Percentiles rank a stretch among this genome's conserved stretches.
These are phyloP conservation scores for Drosophila leonis DNA, from an alignment of 2,888 invertebrate species.

Conservation along the genomic window DNA sequence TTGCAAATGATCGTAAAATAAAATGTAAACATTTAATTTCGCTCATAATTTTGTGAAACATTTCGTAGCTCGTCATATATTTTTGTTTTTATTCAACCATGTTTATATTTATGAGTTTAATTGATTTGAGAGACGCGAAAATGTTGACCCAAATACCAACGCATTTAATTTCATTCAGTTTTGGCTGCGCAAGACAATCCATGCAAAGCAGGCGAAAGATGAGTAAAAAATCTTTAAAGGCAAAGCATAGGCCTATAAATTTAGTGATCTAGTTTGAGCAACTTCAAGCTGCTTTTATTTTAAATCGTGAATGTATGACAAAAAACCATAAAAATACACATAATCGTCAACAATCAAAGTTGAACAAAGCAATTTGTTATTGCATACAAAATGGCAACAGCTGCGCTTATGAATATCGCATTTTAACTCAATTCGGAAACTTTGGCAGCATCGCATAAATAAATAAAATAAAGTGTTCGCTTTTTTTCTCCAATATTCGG, in stretches of 20 bases:
- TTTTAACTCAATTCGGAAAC: constrained; percentile 61
- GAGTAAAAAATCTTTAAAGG: constrained; percentile 2
- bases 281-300: constrained; percentile 10
- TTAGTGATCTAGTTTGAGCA: constrained; percentile 1
- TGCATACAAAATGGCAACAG: constrained; percentile 63
- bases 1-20: constrained; percentile 16
- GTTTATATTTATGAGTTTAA: constrained; percentile 59
- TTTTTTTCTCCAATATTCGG: constrained; percentile 49
- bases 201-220: constrained; percentile 23
- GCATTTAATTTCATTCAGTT: constrained; percentile 45
- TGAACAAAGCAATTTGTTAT: constrained; percentile 64
- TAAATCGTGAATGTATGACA: constrained; percentile 57
- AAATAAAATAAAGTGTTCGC: constrained; percentile 47
- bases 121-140: constrained; percentile 53
- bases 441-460: constrained; percentile 70
- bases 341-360: constrained; percentile 68
- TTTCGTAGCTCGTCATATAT: constrained; percentile 5
- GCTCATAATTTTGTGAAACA: constrained; percentile 1
- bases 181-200: constrained; percentile 24
- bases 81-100: constrained; percentile 7
- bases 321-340: constrained; percentile 64
- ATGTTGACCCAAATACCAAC: constrained; percentile 71
- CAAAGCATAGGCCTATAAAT: constrained; percentile 9
- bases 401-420: constrained; percentile 65
- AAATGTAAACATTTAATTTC: constrained; percentile 28